Evolutionary conservation across 2,797 vertebrate genomes (phyloP).

Genomic region (Acridotheres tristis): DNA sequence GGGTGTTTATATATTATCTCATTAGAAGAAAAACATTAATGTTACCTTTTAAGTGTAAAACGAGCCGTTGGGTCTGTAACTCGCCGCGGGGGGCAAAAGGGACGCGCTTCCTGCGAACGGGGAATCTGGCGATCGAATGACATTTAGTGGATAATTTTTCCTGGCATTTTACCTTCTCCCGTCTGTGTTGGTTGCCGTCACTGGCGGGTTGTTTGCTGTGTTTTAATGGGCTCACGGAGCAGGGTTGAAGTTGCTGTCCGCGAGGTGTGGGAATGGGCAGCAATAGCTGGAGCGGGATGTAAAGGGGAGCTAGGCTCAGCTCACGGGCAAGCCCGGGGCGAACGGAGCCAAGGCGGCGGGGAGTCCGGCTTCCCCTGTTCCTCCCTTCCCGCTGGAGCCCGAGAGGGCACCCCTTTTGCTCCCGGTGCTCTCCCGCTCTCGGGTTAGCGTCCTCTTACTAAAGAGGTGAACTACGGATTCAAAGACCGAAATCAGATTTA

Average conservation of each 20-base stretch:
- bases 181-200: neutral
- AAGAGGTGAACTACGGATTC: neutral
- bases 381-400: neutral
- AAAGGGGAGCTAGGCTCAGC: neutral
- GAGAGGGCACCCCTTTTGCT: neutral
- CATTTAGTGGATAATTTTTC: neutral
- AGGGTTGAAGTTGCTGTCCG: neutral
- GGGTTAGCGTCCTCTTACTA: neutral
- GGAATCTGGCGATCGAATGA: neutral
- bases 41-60: constrained; percentile 15
- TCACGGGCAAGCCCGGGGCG: neutral
- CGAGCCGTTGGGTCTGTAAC: neutral
- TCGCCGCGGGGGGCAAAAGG: neutral
- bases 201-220: neutral
- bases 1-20: neutral
- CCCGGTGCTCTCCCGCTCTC: neutral
- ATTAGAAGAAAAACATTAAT: neutral
- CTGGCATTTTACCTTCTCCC: neutral
- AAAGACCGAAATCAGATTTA: neutral
- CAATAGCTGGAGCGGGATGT: neutral
- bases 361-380: neutral
- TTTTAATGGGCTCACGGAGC: neutral
- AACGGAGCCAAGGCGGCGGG: neutral
- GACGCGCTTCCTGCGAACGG: neutral
- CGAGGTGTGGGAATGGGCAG: neutral